Base-by-base conservation (phyloP, 53 echinoderm and acorn worm species). In the Holothuria scabra region DNA sequence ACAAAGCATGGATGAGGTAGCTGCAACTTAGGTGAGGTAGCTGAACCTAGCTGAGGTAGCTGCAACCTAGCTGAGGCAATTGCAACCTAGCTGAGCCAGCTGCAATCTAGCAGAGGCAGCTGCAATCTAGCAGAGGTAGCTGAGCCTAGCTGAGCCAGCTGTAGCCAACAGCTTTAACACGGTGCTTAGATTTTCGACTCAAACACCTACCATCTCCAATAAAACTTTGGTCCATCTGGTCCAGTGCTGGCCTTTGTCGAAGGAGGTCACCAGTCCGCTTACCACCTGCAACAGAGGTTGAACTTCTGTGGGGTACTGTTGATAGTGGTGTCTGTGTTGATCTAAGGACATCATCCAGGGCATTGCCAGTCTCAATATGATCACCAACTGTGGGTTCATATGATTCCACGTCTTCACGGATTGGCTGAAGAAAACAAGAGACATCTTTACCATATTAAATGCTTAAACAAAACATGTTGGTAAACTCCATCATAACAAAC, bases 391-490 rank as follows among this genome's bases (percentile, higher is more conserved):
- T 71, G 31, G 94, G 93, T 74, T 95, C 88, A 83, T 91, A 89
- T 67, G 89, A 89, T 20, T 83, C 86, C n/a, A 95, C 88, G 35
- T 99, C 99, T 33, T 95, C 89, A 18, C 84, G 65, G 69, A 99
- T 38, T 12, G 99, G 99, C 86, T 91, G 74, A 11, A 18, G 34
- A 65, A 0, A 35, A 23, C 33, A 72, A 60, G n/a, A 16, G 26
- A 82, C 52, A 52, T 18, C 2, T 1, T 52, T 52, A 16, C 18
- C 52, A 52, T 52, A 52, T 1, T 18, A 52, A 1, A 16, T 44
- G 10, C 10, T 10, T 44, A 7, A 7, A 5, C 10, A 44, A 5
- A 5, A 44, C 18, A 52, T 16, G 4, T 52, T 52, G 18, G 52
- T 2, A 52, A 4, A n/a, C n/a, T n/a, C n/a, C n/a, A n/a, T n/a